phyloP scores from a whole-genome alignment of 2,797 vertebrate species.

The Channallabes apus region DNA sequence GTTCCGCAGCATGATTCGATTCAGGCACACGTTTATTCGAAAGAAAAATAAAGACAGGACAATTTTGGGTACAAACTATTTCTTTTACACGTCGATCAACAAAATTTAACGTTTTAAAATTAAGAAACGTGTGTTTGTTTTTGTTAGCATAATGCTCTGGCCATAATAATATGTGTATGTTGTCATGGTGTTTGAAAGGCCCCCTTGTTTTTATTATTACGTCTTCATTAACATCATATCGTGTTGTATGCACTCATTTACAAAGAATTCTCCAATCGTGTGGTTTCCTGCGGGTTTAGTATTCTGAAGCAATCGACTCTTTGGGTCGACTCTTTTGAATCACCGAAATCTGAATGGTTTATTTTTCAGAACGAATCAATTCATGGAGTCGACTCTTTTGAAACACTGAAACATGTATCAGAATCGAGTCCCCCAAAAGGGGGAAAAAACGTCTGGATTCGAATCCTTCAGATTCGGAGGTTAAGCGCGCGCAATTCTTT shows the following conservation, averaged over 20 bases:
- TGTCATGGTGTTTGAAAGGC: too few relatives aligned
- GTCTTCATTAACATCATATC: background rate
- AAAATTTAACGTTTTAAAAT: too few relatives aligned
- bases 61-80: too few relatives aligned
- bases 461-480: constrained; percentile 5
- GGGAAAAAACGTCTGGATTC: background rate
- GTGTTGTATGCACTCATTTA: background rate
- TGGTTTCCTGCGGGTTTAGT: background rate
- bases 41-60: too few relatives aligned
- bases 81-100: too few relatives aligned
- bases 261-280: background rate
- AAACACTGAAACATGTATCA: background rate
- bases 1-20: background rate
- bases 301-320: background rate
- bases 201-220: background rate
- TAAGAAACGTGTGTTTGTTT: too few relatives aligned
- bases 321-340: background rate
- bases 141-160: too few relatives aligned
- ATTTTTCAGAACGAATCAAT: background rate
- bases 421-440: background rate
- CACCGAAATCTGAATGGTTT: background rate
- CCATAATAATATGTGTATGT: too few relatives aligned
- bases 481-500: constrained; percentile 22
- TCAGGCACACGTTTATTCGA: background rate
- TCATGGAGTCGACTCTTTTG: background rate